Conservation (phyloP, 2,888 invertebrate genomes). For the Metacarcinus magister region DNA sequence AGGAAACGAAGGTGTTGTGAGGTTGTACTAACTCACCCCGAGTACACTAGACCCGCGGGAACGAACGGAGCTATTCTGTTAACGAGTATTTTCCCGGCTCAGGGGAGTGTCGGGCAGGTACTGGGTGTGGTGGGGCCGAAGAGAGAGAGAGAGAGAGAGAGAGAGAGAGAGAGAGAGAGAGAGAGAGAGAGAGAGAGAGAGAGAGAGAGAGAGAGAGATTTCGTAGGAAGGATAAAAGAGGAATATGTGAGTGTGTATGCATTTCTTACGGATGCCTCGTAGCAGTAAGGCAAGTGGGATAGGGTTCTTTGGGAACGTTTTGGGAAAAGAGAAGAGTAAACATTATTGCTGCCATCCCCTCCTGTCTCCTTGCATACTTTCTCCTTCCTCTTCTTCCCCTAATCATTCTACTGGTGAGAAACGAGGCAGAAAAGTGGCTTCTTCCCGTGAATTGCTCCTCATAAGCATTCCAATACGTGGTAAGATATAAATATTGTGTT, state of each 20-base stretch:
- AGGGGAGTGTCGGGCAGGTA: background rate
- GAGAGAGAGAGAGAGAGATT: conserved; percentile 13
- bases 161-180: conserved; percentile 52
- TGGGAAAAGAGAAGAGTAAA: background rate
- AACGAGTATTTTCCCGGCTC: background rate
- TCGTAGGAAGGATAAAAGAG: background rate
- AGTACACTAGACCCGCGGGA: conserved; percentile 49
- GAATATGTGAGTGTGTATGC: background rate
- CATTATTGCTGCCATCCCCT: background rate
- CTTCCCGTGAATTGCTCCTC: background rate
- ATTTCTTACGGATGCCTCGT: background rate
- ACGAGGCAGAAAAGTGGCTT: conserved; percentile 22
- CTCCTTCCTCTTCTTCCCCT: background rate
- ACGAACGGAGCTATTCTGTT: background rate
- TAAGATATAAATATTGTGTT: background rate
- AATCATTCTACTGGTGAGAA: background rate
- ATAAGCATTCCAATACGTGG: background rate
- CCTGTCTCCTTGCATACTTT: background rate
- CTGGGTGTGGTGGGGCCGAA: background rate
- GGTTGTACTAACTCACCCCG: background rate
- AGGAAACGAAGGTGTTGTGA: conserved; percentile 37
- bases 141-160: conserved; percentile 56
- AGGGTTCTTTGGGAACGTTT: conserved; percentile 17
- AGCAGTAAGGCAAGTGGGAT: background rate
- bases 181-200: conserved; percentile 46